Evolutionary conservation across 2,113 vertebrate genomes (phyloP).

Genomic region (Odocoileus virginianus): DNA sequence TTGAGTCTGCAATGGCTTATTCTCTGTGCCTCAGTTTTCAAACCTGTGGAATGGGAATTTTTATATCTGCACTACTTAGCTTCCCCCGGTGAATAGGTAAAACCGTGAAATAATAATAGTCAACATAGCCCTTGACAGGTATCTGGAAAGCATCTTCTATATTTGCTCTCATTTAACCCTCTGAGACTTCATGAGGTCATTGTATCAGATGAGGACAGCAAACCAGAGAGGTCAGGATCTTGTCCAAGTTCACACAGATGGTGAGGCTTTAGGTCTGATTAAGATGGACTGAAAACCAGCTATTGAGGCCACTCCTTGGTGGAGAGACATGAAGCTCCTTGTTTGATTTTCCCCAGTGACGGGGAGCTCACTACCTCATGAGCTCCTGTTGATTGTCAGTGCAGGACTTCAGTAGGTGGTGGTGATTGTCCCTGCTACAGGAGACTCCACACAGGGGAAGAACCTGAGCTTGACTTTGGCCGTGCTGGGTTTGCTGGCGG

Average conservation of each 20-base stretch:
- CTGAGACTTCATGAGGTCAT: background rate
- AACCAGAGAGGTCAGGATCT: background rate
- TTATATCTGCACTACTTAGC: background rate
- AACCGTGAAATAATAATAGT: background rate
- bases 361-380: background rate
- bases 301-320: background rate
- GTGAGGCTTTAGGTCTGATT: background rate
- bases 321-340: background rate
- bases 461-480: background rate
- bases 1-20: background rate
- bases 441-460: fast-evolving
- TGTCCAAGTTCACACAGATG: background rate
- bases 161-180: background rate
- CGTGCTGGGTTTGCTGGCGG: background rate
- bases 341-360: background rate
- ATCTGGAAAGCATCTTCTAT: background rate
- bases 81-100: background rate
- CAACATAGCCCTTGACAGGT: background rate
- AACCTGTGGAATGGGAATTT: background rate
- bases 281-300: background rate
- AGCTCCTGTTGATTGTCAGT: background rate
- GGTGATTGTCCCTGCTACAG: no score
- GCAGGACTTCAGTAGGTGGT: background rate
- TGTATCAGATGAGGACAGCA: background rate
- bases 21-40: background rate